phyloP scores from a whole-genome alignment of 1,140 invertebrate genomes.

The Formica exsecta region DNA sequence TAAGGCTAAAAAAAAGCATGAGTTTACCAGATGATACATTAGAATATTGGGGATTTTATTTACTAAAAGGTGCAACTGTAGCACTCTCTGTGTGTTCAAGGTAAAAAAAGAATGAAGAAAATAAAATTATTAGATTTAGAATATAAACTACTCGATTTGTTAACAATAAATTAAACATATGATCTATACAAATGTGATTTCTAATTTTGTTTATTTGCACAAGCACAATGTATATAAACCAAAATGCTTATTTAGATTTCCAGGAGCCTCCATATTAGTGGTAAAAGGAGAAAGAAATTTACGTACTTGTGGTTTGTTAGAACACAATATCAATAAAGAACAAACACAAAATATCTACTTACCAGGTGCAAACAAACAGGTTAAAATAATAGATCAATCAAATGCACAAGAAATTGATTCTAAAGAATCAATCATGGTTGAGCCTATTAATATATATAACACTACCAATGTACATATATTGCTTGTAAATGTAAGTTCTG shows the following conservation, averaged over 20 bases:
- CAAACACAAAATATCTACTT: constrained; percentile 83
- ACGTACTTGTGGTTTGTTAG: constrained; percentile 91
- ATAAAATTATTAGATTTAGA: not conserved
- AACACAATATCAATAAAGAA: constrained; percentile 89
- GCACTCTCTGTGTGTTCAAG: constrained; percentile 93
- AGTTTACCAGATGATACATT: constrained; percentile 93
- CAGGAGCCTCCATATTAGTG: constrained; percentile 92
- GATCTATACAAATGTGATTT: not conserved
- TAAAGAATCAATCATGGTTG: constrained; percentile 62
- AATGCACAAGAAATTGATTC: constrained; percentile 85
- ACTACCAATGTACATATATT: constrained; percentile 41
- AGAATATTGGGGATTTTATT: constrained; percentile 96
- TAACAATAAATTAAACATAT: not conserved
- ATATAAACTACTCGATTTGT: not conserved
- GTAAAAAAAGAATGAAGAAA: constrained; percentile 80
- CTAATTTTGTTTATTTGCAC: not conserved
- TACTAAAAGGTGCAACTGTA: constrained; percentile 92
- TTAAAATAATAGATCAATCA: constrained; percentile 90
- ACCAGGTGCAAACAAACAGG: constrained; percentile 88
- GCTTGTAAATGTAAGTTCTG: constrained; percentile 15
- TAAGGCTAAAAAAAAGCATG: constrained; percentile 93
- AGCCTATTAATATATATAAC: constrained; percentile 32
- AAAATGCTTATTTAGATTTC: constrained; percentile 83
- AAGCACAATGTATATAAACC: not conserved
- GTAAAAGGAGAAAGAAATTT: constrained; percentile 92